A percentile compares a stretch with the other conserved stretches of the same genome.
Conservation (phyloP, 2,113 vertebrate species). For the Lycaon pictus region DNA sequence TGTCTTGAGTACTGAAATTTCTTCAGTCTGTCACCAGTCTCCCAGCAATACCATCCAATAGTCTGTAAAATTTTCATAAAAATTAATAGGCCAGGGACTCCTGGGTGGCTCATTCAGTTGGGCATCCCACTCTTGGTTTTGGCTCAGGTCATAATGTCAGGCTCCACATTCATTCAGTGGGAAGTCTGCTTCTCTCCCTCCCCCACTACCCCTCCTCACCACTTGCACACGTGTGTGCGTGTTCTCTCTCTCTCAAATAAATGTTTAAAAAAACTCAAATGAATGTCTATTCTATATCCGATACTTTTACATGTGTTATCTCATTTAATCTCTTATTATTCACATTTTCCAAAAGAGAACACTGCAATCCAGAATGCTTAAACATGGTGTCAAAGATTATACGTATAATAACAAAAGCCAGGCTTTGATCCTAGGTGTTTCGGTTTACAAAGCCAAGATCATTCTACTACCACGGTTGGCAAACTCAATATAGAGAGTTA, state of each 20-base stretch:
- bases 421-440: neutral
- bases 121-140: neutral
- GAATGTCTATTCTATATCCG: neutral
- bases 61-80: slow-evolving; percentile 22
- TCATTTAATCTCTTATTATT: slow-evolving; percentile 58
- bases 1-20: neutral
- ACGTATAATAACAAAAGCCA: neutral
- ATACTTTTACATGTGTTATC: neutral
- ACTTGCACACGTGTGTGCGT: too few species aligned
- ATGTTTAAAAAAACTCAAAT: neutral
- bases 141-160: neutral
- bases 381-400: slow-evolving; percentile 9
- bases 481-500: neutral
- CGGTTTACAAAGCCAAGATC: neutral
- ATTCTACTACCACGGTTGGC: neutral
- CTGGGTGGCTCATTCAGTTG: neutral
- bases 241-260: neutral
- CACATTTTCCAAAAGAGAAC: slow-evolving; percentile 2
- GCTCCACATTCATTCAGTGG: neutral
- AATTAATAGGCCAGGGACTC: neutral
- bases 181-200: neutral
- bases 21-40: neutral
- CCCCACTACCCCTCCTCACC: neutral
- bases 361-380: neutral
- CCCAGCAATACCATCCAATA: neutral